Conservation (phyloP, 2,797 vertebrate species). For the Oceanodroma leucorhoa region DNA sequence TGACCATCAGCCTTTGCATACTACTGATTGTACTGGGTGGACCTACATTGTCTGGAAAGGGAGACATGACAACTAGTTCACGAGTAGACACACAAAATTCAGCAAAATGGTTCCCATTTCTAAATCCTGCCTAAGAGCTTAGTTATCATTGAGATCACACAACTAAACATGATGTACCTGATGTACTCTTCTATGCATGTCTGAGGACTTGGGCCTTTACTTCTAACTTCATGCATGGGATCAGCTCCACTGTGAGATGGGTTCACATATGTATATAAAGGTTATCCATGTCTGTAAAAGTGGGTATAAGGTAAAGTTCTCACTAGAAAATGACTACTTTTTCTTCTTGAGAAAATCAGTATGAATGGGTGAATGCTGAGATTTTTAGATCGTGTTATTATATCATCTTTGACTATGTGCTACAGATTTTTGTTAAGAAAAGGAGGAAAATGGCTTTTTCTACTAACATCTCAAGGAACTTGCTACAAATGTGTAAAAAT, state of each 20-base stretch:
- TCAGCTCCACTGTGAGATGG: not conserved
- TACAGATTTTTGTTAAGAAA: not conserved
- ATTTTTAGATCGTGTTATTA: not conserved
- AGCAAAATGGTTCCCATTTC: not conserved
- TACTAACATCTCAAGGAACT: not conserved
- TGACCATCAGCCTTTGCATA: rapidly evolving
- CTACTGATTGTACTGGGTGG: not conserved
- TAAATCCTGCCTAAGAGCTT: not conserved
- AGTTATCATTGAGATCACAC: not conserved
- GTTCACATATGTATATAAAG: not conserved
- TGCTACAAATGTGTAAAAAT: not conserved
- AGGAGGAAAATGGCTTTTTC: not conserved
- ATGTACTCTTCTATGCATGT: not conserved
- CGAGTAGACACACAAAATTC: not conserved
- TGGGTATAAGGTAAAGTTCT: not conserved
- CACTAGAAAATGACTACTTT: not conserved
- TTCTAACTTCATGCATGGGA: not conserved
- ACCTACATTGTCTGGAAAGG: not conserved
- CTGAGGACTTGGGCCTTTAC: not conserved
- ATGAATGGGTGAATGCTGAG: not conserved
- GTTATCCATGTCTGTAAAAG: not conserved
- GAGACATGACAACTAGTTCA: not conserved
- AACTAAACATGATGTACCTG: not conserved
- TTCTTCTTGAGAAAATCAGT: not conserved
- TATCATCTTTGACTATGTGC: not conserved